Conservation (phyloP, 2,113 vertebrate species). For the Machaerirhynchus nigripectus region DNA sequence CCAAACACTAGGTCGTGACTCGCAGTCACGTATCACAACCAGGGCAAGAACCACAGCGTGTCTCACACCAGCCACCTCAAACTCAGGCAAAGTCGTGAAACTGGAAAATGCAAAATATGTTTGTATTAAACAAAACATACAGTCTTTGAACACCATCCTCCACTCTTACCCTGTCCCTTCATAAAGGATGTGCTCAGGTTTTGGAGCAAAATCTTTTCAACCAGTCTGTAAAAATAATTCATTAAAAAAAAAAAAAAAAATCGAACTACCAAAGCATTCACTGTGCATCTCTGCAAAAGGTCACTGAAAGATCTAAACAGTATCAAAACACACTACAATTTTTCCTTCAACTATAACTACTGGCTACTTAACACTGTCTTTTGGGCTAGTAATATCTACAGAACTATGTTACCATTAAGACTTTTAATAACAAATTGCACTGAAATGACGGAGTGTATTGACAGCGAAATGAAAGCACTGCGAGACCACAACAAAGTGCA, state of each 20-base stretch:
- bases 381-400: too few species aligned
- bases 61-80: rapidly evolving
- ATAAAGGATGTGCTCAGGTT: not conserved
- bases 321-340: not conserved
- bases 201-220: not conserved
- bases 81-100: rapidly evolving
- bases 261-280: not conserved
- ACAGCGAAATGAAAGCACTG: not conserved
- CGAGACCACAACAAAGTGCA: not conserved
- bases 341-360: not conserved
- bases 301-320: not conserved
- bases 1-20: rapidly evolving
- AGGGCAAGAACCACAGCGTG: rapidly evolving
- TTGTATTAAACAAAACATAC: not conserved
- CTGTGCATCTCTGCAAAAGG: not conserved
- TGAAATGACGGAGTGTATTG: rapidly evolving
- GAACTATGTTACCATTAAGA: rapidly evolving
- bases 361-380: not conserved
- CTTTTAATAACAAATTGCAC: not conserved
- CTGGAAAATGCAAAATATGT: not conserved
- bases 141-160: not conserved
- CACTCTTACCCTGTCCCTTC: not conserved
- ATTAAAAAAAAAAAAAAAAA: not conserved
- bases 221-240: not conserved
- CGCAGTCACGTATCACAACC: rapidly evolving